Percentiles rank a stretch among this genome's conserved stretches.
These are phyloP conservation scores for Aphyosemion australe DNA, from an alignment of 2,113 vertebrate species.

Conservation along the genomic window DNA sequence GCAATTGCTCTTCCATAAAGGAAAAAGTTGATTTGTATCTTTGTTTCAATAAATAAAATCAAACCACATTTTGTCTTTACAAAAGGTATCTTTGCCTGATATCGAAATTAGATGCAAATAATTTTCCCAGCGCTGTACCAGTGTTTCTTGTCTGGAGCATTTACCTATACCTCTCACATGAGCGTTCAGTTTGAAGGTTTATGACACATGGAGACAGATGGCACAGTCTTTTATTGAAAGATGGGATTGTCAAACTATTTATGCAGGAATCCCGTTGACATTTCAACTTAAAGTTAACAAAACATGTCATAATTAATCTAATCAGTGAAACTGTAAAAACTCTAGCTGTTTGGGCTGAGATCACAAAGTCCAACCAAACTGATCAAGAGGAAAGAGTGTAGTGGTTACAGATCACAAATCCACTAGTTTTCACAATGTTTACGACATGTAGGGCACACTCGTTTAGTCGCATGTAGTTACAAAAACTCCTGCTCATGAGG, in stretches of 20 bases:
- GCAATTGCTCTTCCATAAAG: too few relatives aligned
- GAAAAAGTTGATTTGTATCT: too few relatives aligned
- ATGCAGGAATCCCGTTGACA: slow-evolving; percentile 11
- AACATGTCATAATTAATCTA: background rate
- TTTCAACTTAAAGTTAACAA: background rate
- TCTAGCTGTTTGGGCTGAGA: slow-evolving; percentile 23
- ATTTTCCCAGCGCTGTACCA: too few relatives aligned
- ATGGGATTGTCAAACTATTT: slow-evolving; percentile 39
- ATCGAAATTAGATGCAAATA: too few relatives aligned
- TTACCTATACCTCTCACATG: background rate
- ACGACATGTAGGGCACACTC: slow-evolving; percentile 3
- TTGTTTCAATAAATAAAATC: too few relatives aligned
- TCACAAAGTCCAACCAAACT: too few relatives aligned
- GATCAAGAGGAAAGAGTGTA: too few relatives aligned
- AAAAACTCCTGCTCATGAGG: slow-evolving; percentile 15
- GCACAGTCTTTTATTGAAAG: slow-evolving; percentile 51
- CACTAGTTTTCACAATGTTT: slow-evolving; percentile 9
- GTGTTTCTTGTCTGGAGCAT: background rate
- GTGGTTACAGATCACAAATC: slow-evolving; percentile 6
- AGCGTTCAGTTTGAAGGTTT: background rate
- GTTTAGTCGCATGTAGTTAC: slow-evolving; percentile 17
- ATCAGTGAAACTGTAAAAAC: slow-evolving; percentile 21
- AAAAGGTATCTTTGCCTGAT: too few relatives aligned
- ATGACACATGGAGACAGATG: slow-evolving; percentile 25
- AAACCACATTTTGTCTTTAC: too few relatives aligned